phyloP scores from a whole-genome alignment of 2,797 vertebrate species.

The Enteromius afrohamiltoni region DNA sequence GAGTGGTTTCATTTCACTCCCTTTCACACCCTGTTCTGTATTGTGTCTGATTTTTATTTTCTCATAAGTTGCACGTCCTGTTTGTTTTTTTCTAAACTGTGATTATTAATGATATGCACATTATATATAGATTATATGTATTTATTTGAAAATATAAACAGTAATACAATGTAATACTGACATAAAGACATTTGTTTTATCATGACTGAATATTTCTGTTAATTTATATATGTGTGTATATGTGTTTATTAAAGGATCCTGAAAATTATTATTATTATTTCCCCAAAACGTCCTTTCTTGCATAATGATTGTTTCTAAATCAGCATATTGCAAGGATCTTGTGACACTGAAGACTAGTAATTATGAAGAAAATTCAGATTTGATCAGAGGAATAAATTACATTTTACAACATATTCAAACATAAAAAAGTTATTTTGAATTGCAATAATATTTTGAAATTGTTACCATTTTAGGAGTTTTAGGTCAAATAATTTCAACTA shows the following conservation, averaged over 20 bases:
- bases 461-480: neutral
- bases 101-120: neutral
- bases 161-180: neutral
- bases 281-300: neutral
- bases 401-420: too few relatives aligned
- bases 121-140: neutral
- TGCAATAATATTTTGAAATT: neutral
- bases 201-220: neutral
- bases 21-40: neutral
- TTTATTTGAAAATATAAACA: neutral
- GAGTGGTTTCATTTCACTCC: conserved; percentile 19
- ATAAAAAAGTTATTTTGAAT: neutral
- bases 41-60: neutral
- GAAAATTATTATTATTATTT: neutral
- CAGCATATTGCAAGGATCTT: too few relatives aligned
- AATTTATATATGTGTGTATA: too few relatives aligned
- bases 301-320: too few relatives aligned
- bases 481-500: neutral
- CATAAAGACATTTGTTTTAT: too few relatives aligned
- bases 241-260: neutral
- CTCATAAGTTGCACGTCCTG: conserved; percentile 1
- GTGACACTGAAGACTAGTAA: too few relatives aligned
- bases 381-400: too few relatives aligned
- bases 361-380: too few relatives aligned
- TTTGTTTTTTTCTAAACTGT: neutral